Conservation (phyloP, 2,888 invertebrate species). For the Sepiola atlantica region DNA sequence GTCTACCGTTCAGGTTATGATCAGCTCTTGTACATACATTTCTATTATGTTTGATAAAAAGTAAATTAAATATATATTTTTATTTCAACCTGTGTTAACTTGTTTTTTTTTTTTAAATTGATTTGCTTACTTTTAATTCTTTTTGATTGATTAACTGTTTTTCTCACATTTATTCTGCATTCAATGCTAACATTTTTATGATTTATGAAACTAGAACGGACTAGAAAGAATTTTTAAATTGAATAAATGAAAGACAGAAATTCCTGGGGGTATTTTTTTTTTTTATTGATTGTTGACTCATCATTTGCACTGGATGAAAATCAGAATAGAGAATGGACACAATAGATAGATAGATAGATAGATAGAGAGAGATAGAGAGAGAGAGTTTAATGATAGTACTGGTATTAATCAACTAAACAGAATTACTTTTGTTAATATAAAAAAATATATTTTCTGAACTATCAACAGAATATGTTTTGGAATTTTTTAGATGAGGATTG, state of each 20-base stretch:
- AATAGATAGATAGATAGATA: neutral
- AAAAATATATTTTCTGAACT: too few relatives aligned
- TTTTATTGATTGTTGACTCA: neutral
- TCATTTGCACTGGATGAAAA: neutral
- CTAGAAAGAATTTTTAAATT: neutral
- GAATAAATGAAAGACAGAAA: neutral
- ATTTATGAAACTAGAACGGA: neutral
- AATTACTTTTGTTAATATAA: too few relatives aligned
- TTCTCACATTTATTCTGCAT: neutral
- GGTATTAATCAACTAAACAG: too few relatives aligned
- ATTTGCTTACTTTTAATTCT: neutral
- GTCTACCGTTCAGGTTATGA: neutral
- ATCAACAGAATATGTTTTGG: too few relatives aligned
- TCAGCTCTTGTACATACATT: neutral
- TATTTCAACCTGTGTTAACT: neutral
- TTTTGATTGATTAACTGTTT: neutral
- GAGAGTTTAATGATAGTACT: too few relatives aligned
- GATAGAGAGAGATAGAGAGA: too few relatives aligned
- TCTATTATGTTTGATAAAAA: neutral
- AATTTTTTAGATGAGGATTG: too few relatives aligned
- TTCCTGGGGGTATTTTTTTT: neutral
- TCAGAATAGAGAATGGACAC: neutral
- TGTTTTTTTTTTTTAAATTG: too few relatives aligned
- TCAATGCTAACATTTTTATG: neutral
- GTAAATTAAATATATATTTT: neutral